Conservation (phyloP, 2,888 invertebrate species). For the Busseola fusca region DNA sequence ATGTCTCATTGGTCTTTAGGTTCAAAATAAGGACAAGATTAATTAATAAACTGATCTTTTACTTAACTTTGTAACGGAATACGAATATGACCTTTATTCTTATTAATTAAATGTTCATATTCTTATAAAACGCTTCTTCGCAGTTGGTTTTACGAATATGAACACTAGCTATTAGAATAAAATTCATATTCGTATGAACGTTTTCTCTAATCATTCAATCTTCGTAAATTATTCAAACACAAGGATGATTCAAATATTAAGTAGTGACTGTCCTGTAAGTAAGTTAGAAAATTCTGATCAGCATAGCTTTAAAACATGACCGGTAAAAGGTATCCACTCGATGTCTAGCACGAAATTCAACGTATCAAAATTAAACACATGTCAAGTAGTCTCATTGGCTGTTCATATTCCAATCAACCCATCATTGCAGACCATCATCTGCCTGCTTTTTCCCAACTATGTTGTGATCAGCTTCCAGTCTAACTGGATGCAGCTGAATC, state of each 20-base stretch:
- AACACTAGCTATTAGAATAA: background rate
- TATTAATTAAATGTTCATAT: background rate
- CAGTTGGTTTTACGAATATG: background rate
- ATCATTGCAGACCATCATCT: background rate
- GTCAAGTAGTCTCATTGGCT: background rate
- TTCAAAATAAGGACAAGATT: background rate
- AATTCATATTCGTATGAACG: background rate
- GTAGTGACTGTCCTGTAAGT: too few relatives aligned
- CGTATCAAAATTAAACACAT: background rate
- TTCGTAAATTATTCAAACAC: background rate
- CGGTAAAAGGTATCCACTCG: background rate
- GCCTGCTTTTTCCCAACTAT: background rate
- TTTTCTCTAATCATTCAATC: background rate
- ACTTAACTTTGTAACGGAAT: background rate
- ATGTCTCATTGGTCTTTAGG: conserved; percentile 39
- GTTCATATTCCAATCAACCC: background rate
- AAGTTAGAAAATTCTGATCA: background rate
- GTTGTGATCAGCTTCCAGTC: background rate
- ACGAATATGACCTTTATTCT: background rate
- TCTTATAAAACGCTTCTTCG: background rate
- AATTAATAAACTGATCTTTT: background rate
- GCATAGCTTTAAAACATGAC: background rate
- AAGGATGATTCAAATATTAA: conserved; percentile 3
- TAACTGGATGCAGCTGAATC: background rate
- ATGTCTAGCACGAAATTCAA: background rate